Evolutionary conservation across 1,140 invertebrate species (phyloP).

Genomic region (Caenorhabditis inopinata): DNA sequence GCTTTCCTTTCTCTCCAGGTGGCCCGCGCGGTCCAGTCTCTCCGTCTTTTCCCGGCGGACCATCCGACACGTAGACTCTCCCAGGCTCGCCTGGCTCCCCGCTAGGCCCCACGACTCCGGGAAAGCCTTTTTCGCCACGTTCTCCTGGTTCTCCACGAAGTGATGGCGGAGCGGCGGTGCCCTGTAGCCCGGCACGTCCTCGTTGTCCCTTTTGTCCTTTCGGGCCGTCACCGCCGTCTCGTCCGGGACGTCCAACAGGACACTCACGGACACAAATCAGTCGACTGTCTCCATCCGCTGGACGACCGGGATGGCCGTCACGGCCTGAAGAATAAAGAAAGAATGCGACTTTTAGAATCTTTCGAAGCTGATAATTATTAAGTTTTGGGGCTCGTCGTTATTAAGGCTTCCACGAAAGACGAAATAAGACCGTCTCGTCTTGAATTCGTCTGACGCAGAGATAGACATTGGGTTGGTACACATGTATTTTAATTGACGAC

Average conservation of each 20-base stretch:
- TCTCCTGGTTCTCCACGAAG: constrained; percentile 28
- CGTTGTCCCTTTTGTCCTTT: constrained; percentile 30
- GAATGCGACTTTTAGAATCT: no score
- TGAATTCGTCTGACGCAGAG: no score
- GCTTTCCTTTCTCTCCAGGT: constrained; percentile 29
- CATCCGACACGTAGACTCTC: constrained; percentile 22
- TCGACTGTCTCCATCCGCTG: constrained; percentile 34
- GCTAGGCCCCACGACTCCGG: background rate
- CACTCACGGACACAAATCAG: constrained; percentile 19
- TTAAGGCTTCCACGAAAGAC: no score
- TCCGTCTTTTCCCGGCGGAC: constrained; percentile 37
- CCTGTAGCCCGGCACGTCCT: background rate
- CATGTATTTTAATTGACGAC: no score
- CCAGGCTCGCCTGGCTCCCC: constrained; percentile 35
- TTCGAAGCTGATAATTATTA: no score
- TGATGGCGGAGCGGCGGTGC: constrained; percentile 22
- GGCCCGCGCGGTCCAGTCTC: constrained; percentile 27
- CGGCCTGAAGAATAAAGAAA: no score
- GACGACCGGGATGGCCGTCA: constrained; percentile 21
- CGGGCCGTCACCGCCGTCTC: background rate
- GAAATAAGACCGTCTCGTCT: no score
- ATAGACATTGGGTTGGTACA: no score
- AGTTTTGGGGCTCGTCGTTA: no score
- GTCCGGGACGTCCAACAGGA: constrained; percentile 15
- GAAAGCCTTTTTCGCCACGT: constrained; percentile 25